Base-by-base conservation (phyloP, 1,140 invertebrate genomes). In the Zaprionus vittiger region DNA sequence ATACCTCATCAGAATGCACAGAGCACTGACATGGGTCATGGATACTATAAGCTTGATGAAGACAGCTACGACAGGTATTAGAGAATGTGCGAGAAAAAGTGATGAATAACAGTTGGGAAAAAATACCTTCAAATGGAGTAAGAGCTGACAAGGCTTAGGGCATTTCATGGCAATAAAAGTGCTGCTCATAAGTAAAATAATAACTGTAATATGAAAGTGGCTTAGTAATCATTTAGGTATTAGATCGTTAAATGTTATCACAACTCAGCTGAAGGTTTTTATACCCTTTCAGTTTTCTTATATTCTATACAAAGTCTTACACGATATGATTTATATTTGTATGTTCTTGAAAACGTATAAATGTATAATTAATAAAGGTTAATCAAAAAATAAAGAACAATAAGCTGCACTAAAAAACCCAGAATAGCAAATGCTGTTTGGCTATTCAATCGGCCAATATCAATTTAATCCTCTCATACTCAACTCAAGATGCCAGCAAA, bases 1-100 rank as follows among this genome's bases (percentile, higher is more conserved):
- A 57, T 70, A 31, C 20, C 67, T 71, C 73, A 59, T 59, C 37
- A 62, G 60, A 14, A 69, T 44, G 31, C 73, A 71, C 31, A 22
- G 38, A 11, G 20, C 61, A 26, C 24, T 64, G 60, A 75, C 73
- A 52, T 24, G 60, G 67, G 67, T 38, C 49, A 31, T 52, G 38
- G 44, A 7, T 17, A 44, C 26, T 15, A 56, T 62, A 31, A 62
- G 41, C 37, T 73, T 60, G 17, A 62, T 73, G 64, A 11, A 26
- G 55, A 59, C 59, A 70, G 60, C 31, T 59, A 24, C 38, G 54
- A 59, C 31, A 75, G 52, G 24, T 28, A 57, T 67, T 67, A 67
- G n/a, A n/a, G 38, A 12, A 31, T 62, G 12, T 41, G 41, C 38
- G 14, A 9, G n/a, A n/a, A 28, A 47, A 14, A 44, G 4, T 61